Base-by-base conservation (phyloP, 2,113 vertebrate genomes). In the Heterotis niloticus region DNA sequence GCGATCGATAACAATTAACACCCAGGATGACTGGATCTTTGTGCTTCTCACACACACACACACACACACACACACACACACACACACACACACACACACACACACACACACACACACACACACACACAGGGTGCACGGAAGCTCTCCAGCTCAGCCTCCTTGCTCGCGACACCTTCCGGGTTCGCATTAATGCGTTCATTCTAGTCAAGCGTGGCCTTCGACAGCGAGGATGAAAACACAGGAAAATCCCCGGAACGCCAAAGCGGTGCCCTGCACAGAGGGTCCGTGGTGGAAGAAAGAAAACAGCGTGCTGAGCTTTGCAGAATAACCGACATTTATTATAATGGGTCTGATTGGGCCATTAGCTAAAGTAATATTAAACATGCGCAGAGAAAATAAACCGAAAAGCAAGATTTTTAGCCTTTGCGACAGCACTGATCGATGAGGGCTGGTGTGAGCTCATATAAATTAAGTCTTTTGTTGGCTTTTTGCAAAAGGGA, bases 1-100 rank as follows among this genome's bases (percentile, higher is more conserved):
- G 83, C 83, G 82, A 88, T 90, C 88, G 83, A 88, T 88, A 86
- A 77, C 78, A 87, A 87, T 90, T 88, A 88, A 84, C 75, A 69
- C 80, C 71, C 77, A 80, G 82, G 57, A 51, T 82, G 80, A 65
- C 73, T 81, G 64, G 34, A 52, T 34, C 66, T 60, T 26, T 1
- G 18, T 57, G 60, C 20, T 76, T 26, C 76, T 67, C 52, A 34
- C 69, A 75, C 72, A 73, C 73, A 44, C 65, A 65, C n/a, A n/a
- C n/a, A n/a, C n/a, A n/a, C n/a, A n/a, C n/a, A n/a, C n/a, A n/a
- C n/a, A n/a, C n/a, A n/a, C n/a, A n/a, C n/a, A n/a, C n/a, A n/a
- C n/a, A n/a, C n/a, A n/a, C n/a, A n/a, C n/a, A n/a, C n/a, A n/a
- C n/a, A n/a, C n/a, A n/a, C n/a, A n/a, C n/a, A n/a, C n/a, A n/a